Evolutionary conservation across 2,888 invertebrate species (phyloP).

Genomic region (Drosophila meridionalis): DNA sequence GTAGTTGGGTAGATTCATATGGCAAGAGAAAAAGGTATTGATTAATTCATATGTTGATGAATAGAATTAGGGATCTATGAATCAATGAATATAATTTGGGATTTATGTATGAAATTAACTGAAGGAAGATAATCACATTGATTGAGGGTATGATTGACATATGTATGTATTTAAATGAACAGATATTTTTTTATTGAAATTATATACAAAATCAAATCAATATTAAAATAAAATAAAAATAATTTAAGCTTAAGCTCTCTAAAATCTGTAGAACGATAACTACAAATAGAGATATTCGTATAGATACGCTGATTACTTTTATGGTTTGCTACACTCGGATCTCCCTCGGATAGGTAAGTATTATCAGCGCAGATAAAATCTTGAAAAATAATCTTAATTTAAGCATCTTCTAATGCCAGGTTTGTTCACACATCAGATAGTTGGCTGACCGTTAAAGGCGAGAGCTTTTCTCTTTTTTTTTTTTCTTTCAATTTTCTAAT

Average conservation of each 20-base stretch:
- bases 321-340: neutral
- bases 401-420: conserved; percentile 10
- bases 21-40: too few relatives aligned
- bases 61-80: too few relatives aligned
- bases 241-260: too few relatives aligned
- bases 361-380: conserved; percentile 11
- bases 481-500: neutral
- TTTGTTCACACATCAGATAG: conserved; percentile 7
- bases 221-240: neutral
- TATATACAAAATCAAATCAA: too few relatives aligned
- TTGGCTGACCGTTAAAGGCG: conserved; percentile 4
- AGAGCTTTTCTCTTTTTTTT: neutral
- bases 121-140: too few relatives aligned
- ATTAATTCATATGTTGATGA: too few relatives aligned
- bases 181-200: too few relatives aligned
- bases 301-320: neutral
- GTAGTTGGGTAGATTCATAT: too few relatives aligned
- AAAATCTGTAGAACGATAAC: neutral
- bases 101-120: too few relatives aligned
- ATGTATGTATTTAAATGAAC: too few relatives aligned
- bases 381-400: neutral
- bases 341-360: neutral
- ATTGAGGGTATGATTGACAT: too few relatives aligned
- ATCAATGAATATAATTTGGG: too few relatives aligned
- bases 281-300: neutral